These are phyloP conservation scores for Hesperophylax magnus DNA, from an alignment of 1,140 invertebrate species.

Conservation along the genomic window DNA sequence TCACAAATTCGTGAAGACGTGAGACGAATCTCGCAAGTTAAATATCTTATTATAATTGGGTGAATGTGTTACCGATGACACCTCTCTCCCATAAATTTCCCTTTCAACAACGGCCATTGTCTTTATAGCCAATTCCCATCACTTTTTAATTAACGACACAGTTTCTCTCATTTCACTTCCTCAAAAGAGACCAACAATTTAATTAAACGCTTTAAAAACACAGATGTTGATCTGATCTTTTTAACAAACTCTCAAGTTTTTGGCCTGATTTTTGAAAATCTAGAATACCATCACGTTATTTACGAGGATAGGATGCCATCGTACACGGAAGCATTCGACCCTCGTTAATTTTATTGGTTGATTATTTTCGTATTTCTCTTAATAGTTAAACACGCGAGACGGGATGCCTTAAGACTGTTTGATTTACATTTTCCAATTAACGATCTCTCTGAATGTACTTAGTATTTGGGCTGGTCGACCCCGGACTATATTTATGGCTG, in stretches of 20 bases:
- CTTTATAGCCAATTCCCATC: conserved; percentile 1
- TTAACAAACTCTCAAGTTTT: not conserved
- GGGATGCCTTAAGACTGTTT: conserved; percentile 41
- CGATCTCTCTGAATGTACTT: conserved; percentile 18
- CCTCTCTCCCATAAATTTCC: conserved; percentile 17
- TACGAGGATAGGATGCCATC: conserved; percentile 7
- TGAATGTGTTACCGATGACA: not conserved
- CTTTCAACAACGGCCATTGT: conserved; percentile 15
- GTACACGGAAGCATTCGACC: conserved; percentile 46
- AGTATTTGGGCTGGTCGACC: conserved; percentile 19
- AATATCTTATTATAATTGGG: conserved; percentile 9
- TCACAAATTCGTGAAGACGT: too few relatives aligned
- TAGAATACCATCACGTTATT: conserved; percentile 4
- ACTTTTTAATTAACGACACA: conserved; percentile 21
- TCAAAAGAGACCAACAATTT: not conserved
- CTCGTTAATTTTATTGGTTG: conserved; percentile 51
- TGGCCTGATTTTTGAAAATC: not conserved
- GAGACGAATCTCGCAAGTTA: not conserved
- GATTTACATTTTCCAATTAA: conserved; percentile 58
- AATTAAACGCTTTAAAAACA: not conserved
- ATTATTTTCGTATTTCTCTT: conserved; percentile 56
- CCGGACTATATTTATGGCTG: conserved; percentile 23
- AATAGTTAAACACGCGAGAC: conserved; percentile 43
- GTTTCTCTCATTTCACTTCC: not conserved
- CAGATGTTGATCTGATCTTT: not conserved